Base-by-base conservation (phyloP, 2,797 vertebrate genomes). In the Phrynocephalus vlangalii region DNA sequence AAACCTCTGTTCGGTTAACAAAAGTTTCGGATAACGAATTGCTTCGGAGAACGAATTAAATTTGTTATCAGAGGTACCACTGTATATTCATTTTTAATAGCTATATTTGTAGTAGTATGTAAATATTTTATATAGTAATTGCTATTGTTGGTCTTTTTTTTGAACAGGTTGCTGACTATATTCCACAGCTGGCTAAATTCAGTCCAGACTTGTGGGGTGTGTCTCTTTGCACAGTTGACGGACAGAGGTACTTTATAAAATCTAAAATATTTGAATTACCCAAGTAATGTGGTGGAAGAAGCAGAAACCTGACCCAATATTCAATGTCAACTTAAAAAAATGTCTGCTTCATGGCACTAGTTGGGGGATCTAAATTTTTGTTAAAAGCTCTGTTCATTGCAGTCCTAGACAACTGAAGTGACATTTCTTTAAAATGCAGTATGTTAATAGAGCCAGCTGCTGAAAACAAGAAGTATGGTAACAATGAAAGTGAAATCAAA, bases 141-240 rank as follows among this genome's bases (percentile, higher is more conserved):
- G 24, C 91, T 22, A 90, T 87, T 63, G 82, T 81, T 88, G 89
- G 82, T 81, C 16, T 90, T 24, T 0, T 93, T 93, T 88, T 87
- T 18, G 44, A 78, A 13, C 86, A 99, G 99, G 99, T 99, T 96
- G 99, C 99, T 28, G 99, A 99, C 95, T 99, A 99, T 96, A 99
- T 99, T 94, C 99, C 99, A 91, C 99, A 99, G 81, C 96, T 99
- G 96, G 97, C 99, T 71, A 99, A 99, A 91, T 99, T 99, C 97
- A 99, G 98, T 91, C 98, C 98, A 1, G 98, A 99, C 94, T 96
- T 99, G 92, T 99, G 99, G 99, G 98, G 97, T 8, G 98, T 98
- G 11, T 97, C 99, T 13, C 96, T 99, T 90, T 99, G 99, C 96
- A 99, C 99, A 11, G 98, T 99, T 1, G 99, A 99, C 77, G 99